Evolutionary conservation across 2,797 vertebrate species (phyloP), one percentile per base, ranked within the genome.

Genomic region (Gallirallus australis): DNA sequence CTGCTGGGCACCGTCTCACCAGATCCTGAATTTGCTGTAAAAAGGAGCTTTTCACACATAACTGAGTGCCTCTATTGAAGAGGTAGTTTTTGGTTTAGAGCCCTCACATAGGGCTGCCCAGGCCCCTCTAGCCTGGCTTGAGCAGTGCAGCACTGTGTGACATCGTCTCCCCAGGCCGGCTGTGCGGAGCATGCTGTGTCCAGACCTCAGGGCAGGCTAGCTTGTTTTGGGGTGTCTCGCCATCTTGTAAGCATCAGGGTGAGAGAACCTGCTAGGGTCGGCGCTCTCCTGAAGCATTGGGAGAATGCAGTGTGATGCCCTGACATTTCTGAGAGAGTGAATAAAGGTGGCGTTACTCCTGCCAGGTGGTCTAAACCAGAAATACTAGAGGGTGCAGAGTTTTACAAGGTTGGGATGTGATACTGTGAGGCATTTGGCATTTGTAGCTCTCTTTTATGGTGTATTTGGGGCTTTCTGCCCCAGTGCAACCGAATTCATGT

Each of bases 231-330:
- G 39, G 12, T 70, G 12, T 65, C 76, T 16, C 20, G 2, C 45
- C 25, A 1, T 18, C 6, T 9, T 59, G 42, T 25, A 25, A 40
- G 35, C 16, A 13, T 42, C 33, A 23, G 57, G 31, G 47, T 0
- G 2, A 39, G 56, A 30, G 4, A 57, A 20, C 30, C 37, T 28
- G 0, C 21, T 3, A 1, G 0, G 3, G 27, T 16, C 47, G 15
- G 39, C 37, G 12, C 47, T 66, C 47, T 25, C 39, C 50, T 37
- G 59, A 53, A 64, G 35, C 1, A 0, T 13, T 31, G 28, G 52
- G 33, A 61, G 40, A 45, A 45, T 39, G 7, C 54, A 23, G 35
- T 20, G 56, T 39, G 52, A 27, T 56, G 50, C 20, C 48, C 48
- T 27, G 40, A 16, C 20, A 20, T 83, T 31, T 15, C 3, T 31